Percentiles rank a stretch among this genome's conserved stretches.
phyloP scores from a whole-genome alignment of 2,888 invertebrate genomes.

The Merodon equestris region DNA sequence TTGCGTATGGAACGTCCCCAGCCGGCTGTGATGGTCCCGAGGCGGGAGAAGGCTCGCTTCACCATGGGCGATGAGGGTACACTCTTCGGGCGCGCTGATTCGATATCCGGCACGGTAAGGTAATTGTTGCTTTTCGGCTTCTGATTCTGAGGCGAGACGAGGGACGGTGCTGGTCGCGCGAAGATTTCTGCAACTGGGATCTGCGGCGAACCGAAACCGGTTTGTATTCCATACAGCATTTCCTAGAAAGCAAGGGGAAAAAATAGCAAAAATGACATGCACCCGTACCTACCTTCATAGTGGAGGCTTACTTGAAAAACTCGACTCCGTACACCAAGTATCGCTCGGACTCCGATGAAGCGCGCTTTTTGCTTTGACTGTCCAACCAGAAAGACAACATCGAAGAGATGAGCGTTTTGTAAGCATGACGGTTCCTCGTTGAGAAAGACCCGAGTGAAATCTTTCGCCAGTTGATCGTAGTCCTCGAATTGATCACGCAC shows the following conservation, averaged over 20 bases:
- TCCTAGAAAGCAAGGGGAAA: conserved; percentile 90
- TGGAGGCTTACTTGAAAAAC: conserved; percentile 80
- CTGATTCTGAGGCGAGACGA: conserved; percentile 91
- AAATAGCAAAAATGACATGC: not conserved
- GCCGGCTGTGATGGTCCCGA: conserved; percentile 93
- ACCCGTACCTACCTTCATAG: conserved; percentile 77
- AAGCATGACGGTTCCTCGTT: conserved; percentile 89
- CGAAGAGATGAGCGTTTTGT: conserved; percentile 90
- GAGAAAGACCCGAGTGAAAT: conserved; percentile 93
- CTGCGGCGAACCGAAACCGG: conserved; percentile 95
- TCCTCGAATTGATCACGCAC: conserved; percentile 96
- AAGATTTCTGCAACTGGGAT: conserved; percentile 94
- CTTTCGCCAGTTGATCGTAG: conserved; percentile 95
- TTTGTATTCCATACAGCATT: conserved; percentile 96
- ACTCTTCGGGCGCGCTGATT: conserved; percentile 91
- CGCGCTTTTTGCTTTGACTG: conserved; percentile 94
- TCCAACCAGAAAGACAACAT: conserved; percentile 93
- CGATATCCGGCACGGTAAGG: conserved; percentile 93
- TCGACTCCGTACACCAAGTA: conserved; percentile 92
- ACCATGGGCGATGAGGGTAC: conserved; percentile 97
- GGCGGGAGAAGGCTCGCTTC: conserved; percentile 92
- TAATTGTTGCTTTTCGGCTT: conserved; percentile 95
- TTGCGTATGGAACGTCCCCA: conserved; percentile 94
- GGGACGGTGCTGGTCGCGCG: conserved; percentile 90
- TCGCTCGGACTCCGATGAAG: conserved; percentile 94